phyloP scores from a whole-genome alignment of 2,113 vertebrate species.

The Alouatta palliata region DNA sequence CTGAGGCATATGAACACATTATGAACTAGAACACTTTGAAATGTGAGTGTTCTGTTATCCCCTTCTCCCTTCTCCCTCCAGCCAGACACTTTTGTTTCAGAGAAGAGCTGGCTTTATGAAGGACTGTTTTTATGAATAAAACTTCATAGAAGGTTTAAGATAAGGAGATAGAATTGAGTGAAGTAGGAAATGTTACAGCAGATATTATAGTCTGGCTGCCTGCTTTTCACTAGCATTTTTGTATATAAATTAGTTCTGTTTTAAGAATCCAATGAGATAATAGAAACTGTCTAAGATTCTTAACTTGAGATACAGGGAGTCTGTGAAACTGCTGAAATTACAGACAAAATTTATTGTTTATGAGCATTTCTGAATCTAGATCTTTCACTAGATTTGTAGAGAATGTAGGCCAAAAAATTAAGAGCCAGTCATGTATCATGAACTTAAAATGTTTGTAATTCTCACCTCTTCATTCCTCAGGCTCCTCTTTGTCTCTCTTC shows the following conservation, averaged over 20 bases:
- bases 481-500: neutral
- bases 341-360: neutral
- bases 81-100: neutral
- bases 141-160: neutral
- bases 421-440: neutral
- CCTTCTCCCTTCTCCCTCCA: neutral
- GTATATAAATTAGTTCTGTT: neutral
- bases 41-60: too few species aligned
- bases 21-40: too few species aligned
- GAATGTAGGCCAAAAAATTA: neutral
- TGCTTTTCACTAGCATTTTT: neutral
- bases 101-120: neutral
- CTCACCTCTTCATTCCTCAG: neutral
- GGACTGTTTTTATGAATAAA: neutral
- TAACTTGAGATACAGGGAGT: neutral
- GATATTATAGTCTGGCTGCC: neutral
- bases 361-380: neutral
- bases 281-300: constrained; percentile 1
- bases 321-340: neutral
- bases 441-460: neutral
- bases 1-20: neutral
- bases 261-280: neutral
- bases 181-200: neutral
- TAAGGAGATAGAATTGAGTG: neutral
- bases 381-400: neutral